A percentile compares a stretch with the other conserved stretches of the same genome.
These are phyloP conservation scores for Monochamus saltuarius DNA, from an alignment of 1,140 invertebrate genomes.

Conservation along the genomic window DNA sequence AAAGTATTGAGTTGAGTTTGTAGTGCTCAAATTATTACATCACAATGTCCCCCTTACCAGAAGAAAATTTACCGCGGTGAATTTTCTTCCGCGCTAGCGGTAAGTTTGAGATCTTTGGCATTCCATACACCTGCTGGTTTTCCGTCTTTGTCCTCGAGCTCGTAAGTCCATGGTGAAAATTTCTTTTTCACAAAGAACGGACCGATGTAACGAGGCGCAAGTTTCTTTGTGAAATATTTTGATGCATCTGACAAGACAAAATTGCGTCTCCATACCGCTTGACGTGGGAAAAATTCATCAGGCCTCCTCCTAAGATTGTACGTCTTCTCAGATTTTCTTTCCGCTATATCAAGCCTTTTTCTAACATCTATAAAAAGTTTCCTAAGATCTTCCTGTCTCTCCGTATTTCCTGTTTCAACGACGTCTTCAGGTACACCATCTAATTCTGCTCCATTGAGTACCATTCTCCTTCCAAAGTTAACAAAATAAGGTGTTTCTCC, in stretches of 20 bases:
- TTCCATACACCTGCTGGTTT: slow-evolving; percentile 8
- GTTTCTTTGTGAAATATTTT: slow-evolving; percentile 18
- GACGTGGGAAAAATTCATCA: neutral
- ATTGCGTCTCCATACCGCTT: slow-evolving; percentile 13
- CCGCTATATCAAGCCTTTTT: neutral
- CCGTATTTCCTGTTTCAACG: neutral
- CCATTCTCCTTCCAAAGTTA: slow-evolving; percentile 25
- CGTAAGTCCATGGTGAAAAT: slow-evolving; percentile 23
- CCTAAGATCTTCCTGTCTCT: neutral
- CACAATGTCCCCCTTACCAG: no score
- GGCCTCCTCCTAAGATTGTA: slow-evolving; percentile 10
- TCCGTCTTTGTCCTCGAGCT: slow-evolving; percentile 5
- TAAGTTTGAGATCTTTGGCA: neutral
- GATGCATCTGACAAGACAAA: slow-evolving; percentile 24
- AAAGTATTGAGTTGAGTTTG: no score
- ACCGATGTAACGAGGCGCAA: slow-evolving; percentile 19
- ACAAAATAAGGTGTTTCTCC: slow-evolving; percentile 36
- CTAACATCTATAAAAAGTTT: no score
- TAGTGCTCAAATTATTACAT: no score
- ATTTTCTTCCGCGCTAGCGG: no score
- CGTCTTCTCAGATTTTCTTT: neutral
- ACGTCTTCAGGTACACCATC: no score
- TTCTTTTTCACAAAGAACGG: slow-evolving; percentile 12
- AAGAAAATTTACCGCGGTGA: no score
- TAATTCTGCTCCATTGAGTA: no score